Evolutionary conservation across 2,888 invertebrate species (phyloP).

Genomic region (Agrotis puta): DNA sequence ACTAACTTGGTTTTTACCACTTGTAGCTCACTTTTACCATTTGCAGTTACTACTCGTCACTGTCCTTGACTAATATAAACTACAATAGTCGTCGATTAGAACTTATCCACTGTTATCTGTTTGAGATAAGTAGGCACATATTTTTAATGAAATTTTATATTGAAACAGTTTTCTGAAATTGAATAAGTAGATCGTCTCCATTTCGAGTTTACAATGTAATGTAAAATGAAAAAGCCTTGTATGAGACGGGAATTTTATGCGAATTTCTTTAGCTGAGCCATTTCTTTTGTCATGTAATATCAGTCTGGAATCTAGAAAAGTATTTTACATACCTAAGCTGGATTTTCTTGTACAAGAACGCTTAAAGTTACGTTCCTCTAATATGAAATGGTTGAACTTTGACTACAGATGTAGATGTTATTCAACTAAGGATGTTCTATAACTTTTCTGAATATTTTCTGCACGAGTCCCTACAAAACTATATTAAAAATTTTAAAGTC

Average conservation of each 20-base stretch:
- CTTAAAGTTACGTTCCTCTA: conserved; percentile 44
- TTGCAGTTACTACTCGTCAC: too few species aligned
- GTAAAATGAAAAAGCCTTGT: conserved; percentile 14
- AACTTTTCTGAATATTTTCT: conserved; percentile 55
- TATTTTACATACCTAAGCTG: conserved; percentile 40
- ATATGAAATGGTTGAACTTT: conserved; percentile 59
- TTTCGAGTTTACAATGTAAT: conserved; percentile 19
- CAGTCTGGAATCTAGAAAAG: conserved; percentile 26
- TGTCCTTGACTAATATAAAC: too few species aligned
- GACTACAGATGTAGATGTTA: conserved; percentile 57
- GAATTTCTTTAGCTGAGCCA: conserved; percentile 39
- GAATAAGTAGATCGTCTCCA: not conserved
- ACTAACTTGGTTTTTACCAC: too few species aligned
- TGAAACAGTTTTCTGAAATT: not conserved
- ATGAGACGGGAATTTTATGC: conserved; percentile 8
- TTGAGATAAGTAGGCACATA: too few species aligned
- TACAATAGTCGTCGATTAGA: too few species aligned
- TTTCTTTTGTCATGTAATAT: conserved; percentile 45
- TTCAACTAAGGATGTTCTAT: conserved; percentile 45
- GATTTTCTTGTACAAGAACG: conserved; percentile 35
- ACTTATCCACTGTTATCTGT: too few species aligned
- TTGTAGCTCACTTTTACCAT: too few species aligned
- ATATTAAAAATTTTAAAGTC: conserved; percentile 63
- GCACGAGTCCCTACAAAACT: conserved; percentile 50
- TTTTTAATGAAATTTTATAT: not conserved